Evolutionary conservation across 2,797 vertebrate genomes (phyloP).

Genomic region (Phoeniculus purpureus): DNA sequence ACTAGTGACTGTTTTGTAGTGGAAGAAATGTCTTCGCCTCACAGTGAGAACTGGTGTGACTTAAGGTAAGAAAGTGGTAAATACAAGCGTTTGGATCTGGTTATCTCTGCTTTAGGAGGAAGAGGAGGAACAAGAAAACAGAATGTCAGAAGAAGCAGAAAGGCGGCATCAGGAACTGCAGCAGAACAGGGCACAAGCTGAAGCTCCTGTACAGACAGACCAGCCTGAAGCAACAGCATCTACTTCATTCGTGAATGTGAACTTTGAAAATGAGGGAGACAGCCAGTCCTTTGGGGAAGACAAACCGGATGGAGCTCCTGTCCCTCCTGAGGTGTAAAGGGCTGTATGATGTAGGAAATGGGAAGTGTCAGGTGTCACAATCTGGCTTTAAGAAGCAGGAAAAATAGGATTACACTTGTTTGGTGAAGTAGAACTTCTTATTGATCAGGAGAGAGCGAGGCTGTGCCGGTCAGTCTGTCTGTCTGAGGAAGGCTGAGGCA

Average conservation of each 20-base stretch:
- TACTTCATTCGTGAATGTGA: slow-evolving; percentile 80
- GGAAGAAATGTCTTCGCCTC: background rate
- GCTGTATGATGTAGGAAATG: background rate
- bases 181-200: slow-evolving; percentile 72
- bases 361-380: slow-evolving; percentile 13
- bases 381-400: slow-evolving; percentile 20
- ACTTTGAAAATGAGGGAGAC: slow-evolving; percentile 86
- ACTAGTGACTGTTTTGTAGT: background rate
- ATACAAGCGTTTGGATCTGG: background rate
- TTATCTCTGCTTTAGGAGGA: slow-evolving; percentile 81
- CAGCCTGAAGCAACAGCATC: slow-evolving; percentile 74
- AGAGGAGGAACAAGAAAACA: slow-evolving; percentile 89
- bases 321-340: slow-evolving; percentile 79
- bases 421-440: slow-evolving; percentile 62
- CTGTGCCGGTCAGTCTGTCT: slow-evolving; percentile 15
- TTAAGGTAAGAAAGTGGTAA: background rate
- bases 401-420: slow-evolving; percentile 62
- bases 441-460: slow-evolving; percentile 58
- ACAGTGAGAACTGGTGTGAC: background rate
- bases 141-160: slow-evolving; percentile 90
- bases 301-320: slow-evolving; percentile 80
- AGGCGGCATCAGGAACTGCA: slow-evolving; percentile 80
- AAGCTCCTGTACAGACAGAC: slow-evolving; percentile 71
- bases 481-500: slow-evolving; percentile 35
- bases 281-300: slow-evolving; percentile 60